These are phyloP conservation scores for Polyommatus icarus DNA, from an alignment of 2,888 invertebrate genomes.

Conservation along the genomic window DNA sequence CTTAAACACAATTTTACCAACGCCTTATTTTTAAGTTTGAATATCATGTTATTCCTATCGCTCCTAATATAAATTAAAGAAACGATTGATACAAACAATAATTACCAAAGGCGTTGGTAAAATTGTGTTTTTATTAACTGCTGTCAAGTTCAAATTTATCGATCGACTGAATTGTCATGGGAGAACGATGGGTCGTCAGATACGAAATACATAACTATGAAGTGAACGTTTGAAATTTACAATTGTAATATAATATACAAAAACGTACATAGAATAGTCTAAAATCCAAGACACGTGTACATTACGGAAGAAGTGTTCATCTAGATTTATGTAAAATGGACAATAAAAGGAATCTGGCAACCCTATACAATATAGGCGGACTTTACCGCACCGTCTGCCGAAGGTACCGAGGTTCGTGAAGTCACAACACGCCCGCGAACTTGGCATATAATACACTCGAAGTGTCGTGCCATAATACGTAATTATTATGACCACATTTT, in stretches of 20 bases:
- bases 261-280: slow-evolving; percentile 2
- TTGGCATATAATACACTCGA: background rate
- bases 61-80: background rate
- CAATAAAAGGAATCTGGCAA: slow-evolving; percentile 25
- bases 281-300: slow-evolving; percentile 18
- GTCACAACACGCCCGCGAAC: background rate
- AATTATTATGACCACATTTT: background rate
- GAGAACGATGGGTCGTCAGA: slow-evolving; percentile 27
- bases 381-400: slow-evolving; percentile 4
- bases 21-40: background rate
- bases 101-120: background rate
- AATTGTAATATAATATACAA: slow-evolving; percentile 24
- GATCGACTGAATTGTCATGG: slow-evolving; percentile 20
- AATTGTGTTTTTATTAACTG: background rate
- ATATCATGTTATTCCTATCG: background rate
- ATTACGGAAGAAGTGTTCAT: slow-evolving; percentile 20
- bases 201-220: slow-evolving; percentile 8
- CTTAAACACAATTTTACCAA: background rate
- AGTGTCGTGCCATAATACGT: background rate
- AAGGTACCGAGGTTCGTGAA: background rate
- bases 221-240: slow-evolving; percentile 14
- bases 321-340: slow-evolving; percentile 16
- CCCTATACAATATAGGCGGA: slow-evolving; percentile 29
- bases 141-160: background rate
- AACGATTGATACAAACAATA: background rate